A percentile compares a stretch with the other conserved stretches of the same genome.
Evolutionary conservation across 2,113 vertebrate species (phyloP).

Genomic region (Tenebrosternarchus preto): DNA sequence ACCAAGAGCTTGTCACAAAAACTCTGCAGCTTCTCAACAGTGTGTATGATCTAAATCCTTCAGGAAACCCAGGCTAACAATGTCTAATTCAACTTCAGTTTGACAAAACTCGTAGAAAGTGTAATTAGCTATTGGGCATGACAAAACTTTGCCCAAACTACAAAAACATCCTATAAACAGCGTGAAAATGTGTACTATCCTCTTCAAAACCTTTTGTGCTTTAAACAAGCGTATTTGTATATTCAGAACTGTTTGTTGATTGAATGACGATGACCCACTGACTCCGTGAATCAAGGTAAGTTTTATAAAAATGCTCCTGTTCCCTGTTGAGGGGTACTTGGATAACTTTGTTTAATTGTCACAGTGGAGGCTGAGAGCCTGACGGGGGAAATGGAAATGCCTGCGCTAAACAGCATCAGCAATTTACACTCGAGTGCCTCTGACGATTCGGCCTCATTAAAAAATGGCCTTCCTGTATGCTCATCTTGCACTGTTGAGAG

Average conservation of each 20-base stretch:
- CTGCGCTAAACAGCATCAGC: slow-evolving; percentile 55
- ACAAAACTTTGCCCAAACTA: background rate
- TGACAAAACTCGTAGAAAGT: background rate
- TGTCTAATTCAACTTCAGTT: background rate
- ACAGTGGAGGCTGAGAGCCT: slow-evolving; percentile 39
- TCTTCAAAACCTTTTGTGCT: too few relatives aligned
- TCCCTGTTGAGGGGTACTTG: slow-evolving; percentile 43
- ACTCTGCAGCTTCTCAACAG: too few relatives aligned
- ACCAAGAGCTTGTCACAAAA: too few relatives aligned
- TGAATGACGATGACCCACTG: slow-evolving; percentile 11
- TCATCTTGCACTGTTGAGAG: slow-evolving; percentile 13
- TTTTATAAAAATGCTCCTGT: slow-evolving; percentile 33
- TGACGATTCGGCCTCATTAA: slow-evolving; percentile 46
- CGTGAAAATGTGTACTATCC: background rate
- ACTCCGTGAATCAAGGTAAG: slow-evolving; percentile 17
- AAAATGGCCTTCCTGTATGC: slow-evolving; percentile 29
- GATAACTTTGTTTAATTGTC: slow-evolving; percentile 48
- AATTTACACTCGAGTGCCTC: slow-evolving; percentile 48
- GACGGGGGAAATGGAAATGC: slow-evolving; percentile 44
- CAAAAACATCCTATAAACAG: background rate
- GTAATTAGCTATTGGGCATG: background rate
- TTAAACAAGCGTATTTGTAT: background rate
- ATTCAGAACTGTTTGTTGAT: background rate
- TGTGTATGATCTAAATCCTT: too few relatives aligned
- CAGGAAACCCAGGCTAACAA: background rate